phyloP scores from a whole-genome alignment of 2,113 vertebrate species.

The Pteropus alecto region DNA sequence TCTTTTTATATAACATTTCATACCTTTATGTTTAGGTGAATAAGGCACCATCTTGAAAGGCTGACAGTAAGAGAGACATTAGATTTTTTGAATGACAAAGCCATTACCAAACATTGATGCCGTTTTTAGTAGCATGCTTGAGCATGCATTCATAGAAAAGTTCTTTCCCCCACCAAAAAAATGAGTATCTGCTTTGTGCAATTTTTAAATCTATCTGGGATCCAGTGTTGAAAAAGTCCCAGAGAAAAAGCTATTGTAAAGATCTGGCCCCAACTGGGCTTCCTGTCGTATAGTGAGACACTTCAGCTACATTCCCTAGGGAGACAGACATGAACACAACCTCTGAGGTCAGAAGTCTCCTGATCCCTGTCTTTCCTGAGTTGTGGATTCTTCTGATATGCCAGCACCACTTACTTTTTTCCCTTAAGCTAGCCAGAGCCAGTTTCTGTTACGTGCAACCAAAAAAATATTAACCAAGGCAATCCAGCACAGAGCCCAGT shows the following conservation, averaged over 20 bases:
- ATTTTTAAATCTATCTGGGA: not conserved
- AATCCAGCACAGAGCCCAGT: not conserved
- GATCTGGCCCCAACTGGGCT: not conserved
- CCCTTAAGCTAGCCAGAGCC: slow-evolving; percentile 26
- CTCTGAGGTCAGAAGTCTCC: not conserved
- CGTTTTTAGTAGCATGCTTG: not conserved
- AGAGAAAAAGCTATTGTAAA: not conserved
- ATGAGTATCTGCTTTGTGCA: not conserved
- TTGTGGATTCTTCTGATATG: not conserved
- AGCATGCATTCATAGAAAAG: not conserved
- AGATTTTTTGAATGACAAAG: not conserved
- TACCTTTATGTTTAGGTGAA: not conserved
- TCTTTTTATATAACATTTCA: not conserved
- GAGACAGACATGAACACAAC: not conserved
- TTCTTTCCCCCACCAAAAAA: not conserved
- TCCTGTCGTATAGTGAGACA: not conserved
- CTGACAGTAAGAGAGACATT: not conserved
- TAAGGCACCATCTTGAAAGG: not conserved
- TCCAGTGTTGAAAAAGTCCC: not conserved
- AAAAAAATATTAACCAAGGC: not conserved
- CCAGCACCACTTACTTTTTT: slow-evolving; percentile 10
- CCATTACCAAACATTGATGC: not conserved
- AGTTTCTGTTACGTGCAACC: not conserved
- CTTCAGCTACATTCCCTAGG: not conserved
- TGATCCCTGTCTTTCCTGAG: not conserved